Evolutionary conservation across 2,888 invertebrate genomes (phyloP).

Genomic region (Dioctria linearis): DNA sequence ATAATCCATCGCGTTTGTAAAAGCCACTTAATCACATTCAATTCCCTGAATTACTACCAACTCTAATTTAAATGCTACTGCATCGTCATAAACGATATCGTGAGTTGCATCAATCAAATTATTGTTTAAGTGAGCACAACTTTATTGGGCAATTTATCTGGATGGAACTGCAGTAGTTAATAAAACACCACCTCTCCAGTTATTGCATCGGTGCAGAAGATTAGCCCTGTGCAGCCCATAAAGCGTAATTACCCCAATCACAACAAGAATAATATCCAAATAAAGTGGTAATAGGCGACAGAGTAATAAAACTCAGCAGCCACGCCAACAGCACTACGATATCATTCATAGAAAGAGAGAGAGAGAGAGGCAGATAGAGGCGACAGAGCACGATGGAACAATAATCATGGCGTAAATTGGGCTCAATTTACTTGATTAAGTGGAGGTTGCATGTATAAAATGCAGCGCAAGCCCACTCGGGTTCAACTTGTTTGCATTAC

Average conservation of each 20-base stretch:
- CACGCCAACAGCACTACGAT: slow-evolving; percentile 6
- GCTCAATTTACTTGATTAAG: slow-evolving; percentile 43
- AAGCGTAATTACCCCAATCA: slow-evolving; percentile 49
- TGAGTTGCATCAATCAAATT: slow-evolving; percentile 47
- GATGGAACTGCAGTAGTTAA: not conserved
- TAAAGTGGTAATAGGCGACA: slow-evolving; percentile 41
- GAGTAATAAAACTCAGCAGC: slow-evolving; percentile 38
- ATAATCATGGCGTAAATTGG: slow-evolving; percentile 44
- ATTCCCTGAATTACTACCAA: not conserved
- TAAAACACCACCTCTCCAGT: slow-evolving; percentile 9
- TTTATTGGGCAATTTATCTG: slow-evolving; percentile 48
- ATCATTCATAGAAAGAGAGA: not conserved
- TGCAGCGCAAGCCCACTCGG: slow-evolving; percentile 37
- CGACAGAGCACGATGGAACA: slow-evolving; percentile 18
- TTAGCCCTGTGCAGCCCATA: slow-evolving; percentile 46
- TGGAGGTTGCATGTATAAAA: slow-evolving; percentile 26
- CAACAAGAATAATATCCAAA: slow-evolving; percentile 48
- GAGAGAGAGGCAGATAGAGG: not conserved
- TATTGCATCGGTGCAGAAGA: slow-evolving; percentile 13
- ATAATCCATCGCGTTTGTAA: not conserved
- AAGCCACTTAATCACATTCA: slow-evolving; percentile 10
- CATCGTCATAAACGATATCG: slow-evolving; percentile 18
- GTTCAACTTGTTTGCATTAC: slow-evolving; percentile 45
- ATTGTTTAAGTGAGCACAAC: slow-evolving; percentile 44
- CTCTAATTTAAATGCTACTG: slow-evolving; percentile 30